These are phyloP conservation scores for Festucalex cinctus DNA, from an alignment of 2,113 vertebrate genomes.

Conservation along the genomic window DNA sequence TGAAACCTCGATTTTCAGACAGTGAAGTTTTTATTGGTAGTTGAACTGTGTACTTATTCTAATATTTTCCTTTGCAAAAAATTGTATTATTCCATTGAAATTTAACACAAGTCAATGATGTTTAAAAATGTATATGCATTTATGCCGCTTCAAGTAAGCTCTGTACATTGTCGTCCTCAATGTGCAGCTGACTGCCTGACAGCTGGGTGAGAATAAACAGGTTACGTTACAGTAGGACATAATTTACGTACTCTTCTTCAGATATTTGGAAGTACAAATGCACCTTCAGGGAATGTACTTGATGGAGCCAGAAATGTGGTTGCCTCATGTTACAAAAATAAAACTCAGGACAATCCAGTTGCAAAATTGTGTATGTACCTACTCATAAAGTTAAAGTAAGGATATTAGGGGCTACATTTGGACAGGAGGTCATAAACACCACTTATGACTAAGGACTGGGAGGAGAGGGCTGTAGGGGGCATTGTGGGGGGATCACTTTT, in stretches of 20 bases:
- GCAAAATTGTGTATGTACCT: constrained; percentile 8
- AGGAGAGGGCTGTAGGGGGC: background rate
- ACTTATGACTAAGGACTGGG: constrained; percentile 20
- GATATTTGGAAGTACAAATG: constrained; percentile 4
- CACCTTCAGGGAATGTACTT: background rate
- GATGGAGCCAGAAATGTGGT: constrained; percentile 4
- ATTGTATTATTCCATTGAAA: background rate
- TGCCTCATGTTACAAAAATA: constrained; percentile 16
- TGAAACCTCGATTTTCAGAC: background rate
- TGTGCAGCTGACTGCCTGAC: background rate
- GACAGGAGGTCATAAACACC: constrained; percentile 18
- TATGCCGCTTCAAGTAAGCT: background rate
- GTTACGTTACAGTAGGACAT: constrained; percentile 2
- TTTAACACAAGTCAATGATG: background rate
- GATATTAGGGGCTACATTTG: background rate
- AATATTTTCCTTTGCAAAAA: no score
- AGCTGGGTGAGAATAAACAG: background rate
- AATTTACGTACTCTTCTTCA: background rate
- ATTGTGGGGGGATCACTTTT: constrained; percentile 8
- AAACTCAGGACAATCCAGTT: constrained; percentile 13
- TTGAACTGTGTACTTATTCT: no score
- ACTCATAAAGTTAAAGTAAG: constrained; percentile 27
- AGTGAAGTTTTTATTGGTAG: no score
- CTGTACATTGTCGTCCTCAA: background rate
- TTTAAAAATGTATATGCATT: background rate